Base-by-base conservation (phyloP, 1,140 invertebrate species). In the Cyphomyrmex costatus region DNA sequence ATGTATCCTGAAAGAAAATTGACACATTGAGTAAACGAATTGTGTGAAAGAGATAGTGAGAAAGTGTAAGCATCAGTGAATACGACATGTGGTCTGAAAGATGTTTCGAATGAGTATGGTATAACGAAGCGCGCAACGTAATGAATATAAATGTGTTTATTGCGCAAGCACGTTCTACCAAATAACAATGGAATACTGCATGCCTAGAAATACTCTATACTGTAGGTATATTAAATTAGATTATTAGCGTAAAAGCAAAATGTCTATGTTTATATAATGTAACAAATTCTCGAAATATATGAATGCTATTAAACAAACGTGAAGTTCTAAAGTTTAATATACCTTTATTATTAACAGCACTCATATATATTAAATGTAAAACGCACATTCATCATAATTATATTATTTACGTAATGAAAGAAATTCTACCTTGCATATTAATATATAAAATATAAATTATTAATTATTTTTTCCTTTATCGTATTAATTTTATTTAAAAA, bases 231-330 rank as follows among this genome's bases (percentile, higher is more conserved):
- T 90, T 74, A 80, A 90, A 66, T 68, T 88, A 90, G 84, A 36
- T 86, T 71, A 82, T 68, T 90, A 90, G 68, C 78, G 46, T 88
- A 61, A 91, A 89, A 88, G 49, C 83, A 86, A 90, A 90, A 90
- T 90, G 74, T 91, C 86, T 90, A 90, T 86, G 89, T 91, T 91
- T 90, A 88, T 88, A 88, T 86, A 88, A 91, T 88, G 78, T 88
- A 90, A 90, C 51, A 91, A 91, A 91, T 88, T 82, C 87, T 84
- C 68, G 78, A 78, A 85, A 71, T 88, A 90, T 71, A 90, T 71
- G 78, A 51, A 91, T 30, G 68, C 87, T 86, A 91, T 88, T 78
- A 89, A 88, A 88, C 84, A 86, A 80, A 84, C 58, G 74, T 86
- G 83, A n/a, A n/a, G n/a, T n/a, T 83, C 46, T 73, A 56, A 86